phyloP scores from a whole-genome alignment of 2,113 vertebrate species.

The Laticauda laticaudata region DNA sequence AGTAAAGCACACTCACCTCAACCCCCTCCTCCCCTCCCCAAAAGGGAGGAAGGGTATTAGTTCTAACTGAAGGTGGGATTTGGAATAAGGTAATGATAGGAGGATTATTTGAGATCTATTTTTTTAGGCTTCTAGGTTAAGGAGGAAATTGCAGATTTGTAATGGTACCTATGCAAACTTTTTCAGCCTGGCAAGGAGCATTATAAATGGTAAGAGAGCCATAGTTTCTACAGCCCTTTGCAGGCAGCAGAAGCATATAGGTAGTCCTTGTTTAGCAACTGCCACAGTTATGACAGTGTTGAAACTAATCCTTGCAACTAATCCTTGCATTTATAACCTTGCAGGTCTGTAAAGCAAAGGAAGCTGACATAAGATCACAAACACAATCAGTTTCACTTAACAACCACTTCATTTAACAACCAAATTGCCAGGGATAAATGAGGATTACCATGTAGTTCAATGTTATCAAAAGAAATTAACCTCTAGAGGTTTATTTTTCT shows the following conservation, averaged over 20 bases:
- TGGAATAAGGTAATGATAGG: not conserved
- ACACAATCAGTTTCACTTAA: not conserved
- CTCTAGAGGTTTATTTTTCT: not conserved
- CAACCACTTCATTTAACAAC: not conserved
- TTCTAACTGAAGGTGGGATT: not conserved
- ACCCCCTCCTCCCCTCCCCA: accelerated
- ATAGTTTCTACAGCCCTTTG: not conserved
- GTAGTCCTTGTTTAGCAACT: not conserved
- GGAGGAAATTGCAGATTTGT: not conserved
- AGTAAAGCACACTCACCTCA: not conserved
- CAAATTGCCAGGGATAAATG: not conserved
- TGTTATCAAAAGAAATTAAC: not conserved
- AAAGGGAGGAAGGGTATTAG: not conserved
- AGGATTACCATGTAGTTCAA: not conserved
- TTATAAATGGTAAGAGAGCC: not conserved
- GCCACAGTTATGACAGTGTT: not conserved
- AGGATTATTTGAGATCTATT: not conserved
- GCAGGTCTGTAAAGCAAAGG: not conserved
- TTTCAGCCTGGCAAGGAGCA: not conserved
- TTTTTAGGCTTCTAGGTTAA: not conserved
- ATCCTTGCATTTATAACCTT: not conserved
- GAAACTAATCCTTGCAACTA: not conserved
- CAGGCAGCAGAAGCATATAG: not conserved
- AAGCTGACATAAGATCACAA: not conserved
- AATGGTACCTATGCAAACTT: not conserved